These are phyloP conservation scores for Mimumesa dahlbomi DNA, from an alignment of 2,888 invertebrate genomes.

Conservation along the genomic window DNA sequence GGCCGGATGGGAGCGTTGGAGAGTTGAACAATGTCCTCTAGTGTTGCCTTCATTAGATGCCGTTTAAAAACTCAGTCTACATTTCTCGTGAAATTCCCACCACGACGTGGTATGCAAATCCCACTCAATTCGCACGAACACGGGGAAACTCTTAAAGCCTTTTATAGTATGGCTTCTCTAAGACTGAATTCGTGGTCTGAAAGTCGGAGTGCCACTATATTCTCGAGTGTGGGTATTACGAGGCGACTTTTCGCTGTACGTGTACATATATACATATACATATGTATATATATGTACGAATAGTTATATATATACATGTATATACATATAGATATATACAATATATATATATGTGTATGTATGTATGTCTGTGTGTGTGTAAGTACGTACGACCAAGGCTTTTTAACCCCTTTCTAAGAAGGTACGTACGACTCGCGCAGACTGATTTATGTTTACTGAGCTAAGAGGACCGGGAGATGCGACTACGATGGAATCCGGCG, in stretches of 20 bases:
- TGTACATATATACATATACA: conserved; percentile 25
- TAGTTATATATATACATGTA: no score
- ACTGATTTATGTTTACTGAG: conserved; percentile 59
- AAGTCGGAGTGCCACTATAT: conserved; percentile 64
- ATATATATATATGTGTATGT: background rate
- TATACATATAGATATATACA: background rate
- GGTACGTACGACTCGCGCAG: conserved; percentile 43
- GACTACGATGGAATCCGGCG: conserved; percentile 39
- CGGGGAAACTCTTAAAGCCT: conserved; percentile 66
- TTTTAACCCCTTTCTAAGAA: conserved; percentile 59
- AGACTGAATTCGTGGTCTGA: conserved; percentile 66
- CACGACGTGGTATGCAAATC: conserved; percentile 68
- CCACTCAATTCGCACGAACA: conserved; percentile 62
- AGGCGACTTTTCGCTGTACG: conserved; percentile 49
- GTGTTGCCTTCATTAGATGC: conserved; percentile 67
- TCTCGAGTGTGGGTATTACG: conserved; percentile 39
- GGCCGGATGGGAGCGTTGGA: conserved; percentile 17
- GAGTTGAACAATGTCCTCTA: conserved; percentile 61
- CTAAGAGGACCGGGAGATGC: conserved; percentile 19
- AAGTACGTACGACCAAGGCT: conserved; percentile 24
- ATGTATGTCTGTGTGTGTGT: conserved; percentile 1
- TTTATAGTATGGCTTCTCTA: conserved; percentile 62
- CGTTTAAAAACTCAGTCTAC: conserved; percentile 69
- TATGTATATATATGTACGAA: no score
- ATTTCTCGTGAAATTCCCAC: conserved; percentile 67